phyloP scores from a whole-genome alignment of 2,888 invertebrate genomes.

The Xestia sexstrigata region DNA sequence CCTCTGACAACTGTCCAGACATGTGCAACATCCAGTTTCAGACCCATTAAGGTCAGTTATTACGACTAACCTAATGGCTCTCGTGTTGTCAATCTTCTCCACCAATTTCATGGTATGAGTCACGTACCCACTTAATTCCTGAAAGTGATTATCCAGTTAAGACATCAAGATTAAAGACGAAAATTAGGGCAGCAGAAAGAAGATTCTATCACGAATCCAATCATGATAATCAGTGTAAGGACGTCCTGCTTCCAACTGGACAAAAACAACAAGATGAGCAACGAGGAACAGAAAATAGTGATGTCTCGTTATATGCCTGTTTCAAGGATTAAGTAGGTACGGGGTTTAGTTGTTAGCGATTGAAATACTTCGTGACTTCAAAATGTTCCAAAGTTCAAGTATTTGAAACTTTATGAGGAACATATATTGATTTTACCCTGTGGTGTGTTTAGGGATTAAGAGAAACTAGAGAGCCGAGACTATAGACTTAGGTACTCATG shows the following conservation, averaged over 20 bases:
- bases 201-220: conserved; percentile 10
- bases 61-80: conserved; percentile 22
- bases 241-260: conserved; percentile 10
- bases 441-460: neutral
- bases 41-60: conserved; percentile 55
- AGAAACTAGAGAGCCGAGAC: neutral
- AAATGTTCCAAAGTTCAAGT: neutral
- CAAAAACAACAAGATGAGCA: neutral
- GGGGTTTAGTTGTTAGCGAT: too few species aligned
- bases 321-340: neutral
- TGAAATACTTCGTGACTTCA: neutral
- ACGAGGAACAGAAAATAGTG: neutral
- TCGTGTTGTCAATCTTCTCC: conserved; percentile 49
- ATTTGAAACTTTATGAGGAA: neutral
- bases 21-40: conserved; percentile 41
- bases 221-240: neutral
- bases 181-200: conserved; percentile 43
- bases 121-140: conserved; percentile 40
- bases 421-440: neutral
- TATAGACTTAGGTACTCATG: too few species aligned
- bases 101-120: conserved; percentile 42
- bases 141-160: conserved; percentile 63
- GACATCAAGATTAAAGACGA: conserved; percentile 56
- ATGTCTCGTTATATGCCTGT: too few species aligned
- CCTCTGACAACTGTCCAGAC: conserved; percentile 26